Evolutionary conservation across 64 coral and sea anemone genomes (phyloP), one percentile per base, ranked within the genome.

Genomic region (Montipora sp.): DNA sequence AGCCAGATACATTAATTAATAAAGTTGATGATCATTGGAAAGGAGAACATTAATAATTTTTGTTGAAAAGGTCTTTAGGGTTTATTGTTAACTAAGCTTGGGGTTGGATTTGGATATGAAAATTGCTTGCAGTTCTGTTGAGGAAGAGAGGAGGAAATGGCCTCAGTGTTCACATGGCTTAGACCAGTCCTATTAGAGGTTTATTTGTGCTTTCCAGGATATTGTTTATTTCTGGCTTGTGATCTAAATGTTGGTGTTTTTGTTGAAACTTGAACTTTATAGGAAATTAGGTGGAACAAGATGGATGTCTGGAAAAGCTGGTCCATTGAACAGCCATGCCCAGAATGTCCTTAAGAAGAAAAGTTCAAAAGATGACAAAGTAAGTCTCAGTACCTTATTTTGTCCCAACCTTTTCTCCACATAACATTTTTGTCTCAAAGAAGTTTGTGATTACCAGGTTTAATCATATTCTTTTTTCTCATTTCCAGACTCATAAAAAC

Each of bases 271-370:
- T 48, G 55, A 27, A 75, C 10, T 84, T 74, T 11, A 51, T 47
- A 98, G 96, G 73, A 95, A 87, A 75, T 78, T 51, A 81, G 96
- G 96, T 47, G 96, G 96, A 19, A 93, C 89, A 21, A 90, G 92
- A 67, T 98, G 96, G 96, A 88, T 83, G 45, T 98, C 96, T 2
- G 91, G 87, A 36, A 95, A 93, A 85, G 60, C 87, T 61, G 88
- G 94, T 67, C 59, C 94, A 15, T 19, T 59, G 8, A 82, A 51
- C 58, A 79, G 24, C 47, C 69, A 87, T 70, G 77, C 27, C 59
- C 91, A 93, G 47, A 68, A 90, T 47, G 81, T 78, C 19, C 79
- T 91, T 48, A 98, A 95, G 75, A 98, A 93, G 44, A 95, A 98
- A 27, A 61, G 58, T 19, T 47, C 46, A 21, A 95, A 89, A 82